Percentiles rank a stretch among this genome's conserved stretches.
phyloP scores from a whole-genome alignment of 2,113 vertebrate genomes.

The Laticauda colubrina region DNA sequence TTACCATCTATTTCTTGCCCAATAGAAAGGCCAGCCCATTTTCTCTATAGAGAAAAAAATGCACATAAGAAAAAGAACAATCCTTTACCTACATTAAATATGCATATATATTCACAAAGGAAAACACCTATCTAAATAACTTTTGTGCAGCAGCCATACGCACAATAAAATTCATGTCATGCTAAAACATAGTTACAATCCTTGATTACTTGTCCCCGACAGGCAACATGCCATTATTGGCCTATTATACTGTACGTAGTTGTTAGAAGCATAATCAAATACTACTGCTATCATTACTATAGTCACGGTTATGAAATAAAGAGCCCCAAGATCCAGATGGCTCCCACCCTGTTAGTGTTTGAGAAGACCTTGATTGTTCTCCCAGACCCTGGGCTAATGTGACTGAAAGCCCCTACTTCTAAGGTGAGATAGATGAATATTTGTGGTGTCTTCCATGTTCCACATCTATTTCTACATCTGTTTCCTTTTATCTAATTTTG shows the following conservation, averaged over 20 bases:
- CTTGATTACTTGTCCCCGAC: background rate
- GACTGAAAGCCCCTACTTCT: background rate
- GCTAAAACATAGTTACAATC: background rate
- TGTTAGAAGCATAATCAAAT: background rate
- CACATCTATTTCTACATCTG: background rate
- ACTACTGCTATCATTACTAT: background rate
- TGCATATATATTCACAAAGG: background rate
- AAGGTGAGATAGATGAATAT: background rate
- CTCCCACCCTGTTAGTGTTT: background rate
- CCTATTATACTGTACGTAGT: background rate
- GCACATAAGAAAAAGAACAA: conserved; percentile 5
- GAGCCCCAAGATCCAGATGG: background rate
- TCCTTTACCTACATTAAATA: background rate
- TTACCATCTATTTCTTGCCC: conserved; percentile 93
- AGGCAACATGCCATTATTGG: background rate
- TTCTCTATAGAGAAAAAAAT: conserved; percentile 75
- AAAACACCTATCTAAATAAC: background rate
- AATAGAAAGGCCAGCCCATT: conserved; percentile 94
- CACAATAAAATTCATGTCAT: background rate
- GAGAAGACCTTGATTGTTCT: background rate
- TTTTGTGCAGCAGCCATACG: background rate
- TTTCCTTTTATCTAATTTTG: background rate
- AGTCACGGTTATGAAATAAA: background rate
- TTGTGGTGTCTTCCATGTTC: background rate
- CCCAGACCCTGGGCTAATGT: background rate